Base-by-base conservation (phyloP, 2,797 vertebrate species). In the Alectoris magna region DNA sequence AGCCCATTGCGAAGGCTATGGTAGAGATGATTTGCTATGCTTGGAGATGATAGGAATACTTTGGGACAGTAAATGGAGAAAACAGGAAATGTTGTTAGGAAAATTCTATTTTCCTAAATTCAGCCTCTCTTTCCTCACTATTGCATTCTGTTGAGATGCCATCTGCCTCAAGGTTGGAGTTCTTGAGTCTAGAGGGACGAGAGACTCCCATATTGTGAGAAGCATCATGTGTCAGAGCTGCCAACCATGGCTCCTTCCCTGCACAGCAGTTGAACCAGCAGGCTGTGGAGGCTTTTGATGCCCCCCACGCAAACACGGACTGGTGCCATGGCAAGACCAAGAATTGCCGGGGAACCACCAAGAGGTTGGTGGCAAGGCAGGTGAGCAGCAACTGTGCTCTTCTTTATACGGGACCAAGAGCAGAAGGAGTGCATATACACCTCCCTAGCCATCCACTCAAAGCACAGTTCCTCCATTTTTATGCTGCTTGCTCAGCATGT, bases 241-340 rank as follows among this genome's bases (percentile, higher is more conserved):
- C 36, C 24, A 44, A 24, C 5, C 62, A 60, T 12, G 36, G n/a
- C n/a, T 79, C 15, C 43, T 68, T 66, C n/a, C 55, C 36, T 3
- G 4, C 21, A 27, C 31, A 77, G 55, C 59, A 87, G 24, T 34
- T 87, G 34, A 62, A 78, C 36, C 41, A 48, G 39, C 0, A 4
- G 27, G 3, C n/a, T 76, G 31, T 34, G 31, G 27, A 82, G 11
- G 12, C 14, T 39, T 87, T 74, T 73, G 24, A 44, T 76, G 12
- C 22, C 71, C 87, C n/a, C 9, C 49, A 14, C n/a, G 6, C 29
- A 64, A 69, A 55, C n/a, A 56, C 0, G 0, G 5, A 1, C 29
- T 58, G 7, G 5, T 89, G 56, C 15, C 43, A 56, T 64, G 66
- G 23, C 69, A 82, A 84, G 38, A 16, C 7, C n/a, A 4, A 11